Percentiles rank a stretch among this genome's conserved stretches.
Evolutionary conservation across 2,113 vertebrate genomes (phyloP).

Genomic region (Illadopsis cleaveri): DNA sequence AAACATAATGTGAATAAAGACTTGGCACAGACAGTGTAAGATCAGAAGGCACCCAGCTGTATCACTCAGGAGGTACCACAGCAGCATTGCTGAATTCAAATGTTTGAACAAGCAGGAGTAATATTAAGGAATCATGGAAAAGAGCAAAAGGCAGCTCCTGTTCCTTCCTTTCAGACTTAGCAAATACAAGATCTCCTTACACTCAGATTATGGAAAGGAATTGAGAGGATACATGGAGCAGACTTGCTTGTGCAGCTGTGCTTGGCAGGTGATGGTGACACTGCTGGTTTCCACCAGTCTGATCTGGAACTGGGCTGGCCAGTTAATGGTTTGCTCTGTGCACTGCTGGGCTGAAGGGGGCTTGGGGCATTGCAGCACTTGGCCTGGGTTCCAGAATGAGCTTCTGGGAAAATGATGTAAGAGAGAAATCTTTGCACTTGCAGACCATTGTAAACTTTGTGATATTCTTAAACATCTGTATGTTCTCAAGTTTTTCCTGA

Average conservation of each 20-base stretch:
- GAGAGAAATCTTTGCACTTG: neutral
- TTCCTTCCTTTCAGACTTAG: neutral
- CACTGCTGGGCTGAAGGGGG: neutral
- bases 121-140: neutral
- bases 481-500: neutral
- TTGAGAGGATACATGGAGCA: neutral
- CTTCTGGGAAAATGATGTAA: neutral
- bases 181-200: rapidly evolving
- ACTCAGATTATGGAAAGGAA: neutral
- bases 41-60: neutral
- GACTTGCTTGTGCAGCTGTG: neutral
- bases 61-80: neutral
- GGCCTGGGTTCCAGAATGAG: neutral
- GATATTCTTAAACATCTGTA: neutral
- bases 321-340: neutral
- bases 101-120: neutral
- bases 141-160: neutral
- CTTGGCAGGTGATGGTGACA: neutral
- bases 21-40: neutral
- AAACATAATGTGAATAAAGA: neutral
- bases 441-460: neutral
- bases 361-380: neutral
- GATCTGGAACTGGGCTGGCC: neutral
- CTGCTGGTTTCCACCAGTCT: neutral
- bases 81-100: neutral